Evolutionary conservation across 2,888 invertebrate genomes (phyloP), one percentile per base, ranked within the genome.

Genomic region (Onthophagus sagittarius): DNA sequence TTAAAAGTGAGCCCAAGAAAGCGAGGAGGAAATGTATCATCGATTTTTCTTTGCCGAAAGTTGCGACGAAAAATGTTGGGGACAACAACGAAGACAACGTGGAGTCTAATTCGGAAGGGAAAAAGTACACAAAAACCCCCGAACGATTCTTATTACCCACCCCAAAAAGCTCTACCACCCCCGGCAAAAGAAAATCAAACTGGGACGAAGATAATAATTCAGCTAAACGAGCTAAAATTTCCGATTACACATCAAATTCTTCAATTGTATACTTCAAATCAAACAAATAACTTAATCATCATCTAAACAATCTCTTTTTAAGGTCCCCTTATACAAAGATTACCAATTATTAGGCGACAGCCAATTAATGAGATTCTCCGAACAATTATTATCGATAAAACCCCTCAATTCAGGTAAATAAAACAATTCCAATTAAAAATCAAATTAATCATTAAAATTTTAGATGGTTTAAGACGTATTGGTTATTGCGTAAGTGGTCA

Each of bases 301-400:
- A 23, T 3, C 23, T 23, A 23, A 23, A 23, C 3, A 23, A 23
- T 23, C n/a, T n/a, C 7, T 67, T 67, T 67, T 31, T 13, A 15
- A 72, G 72, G 62, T 69, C 11, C 72, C 72, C 5, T 23, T 15
- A 15, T 72, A 72, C 14, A 62, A 32, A 23, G 14, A 72, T 69
- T 69, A 72, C 69, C 72, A 72, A 15, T 62, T 72, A 72, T 69
- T 72, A 67, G 72, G 72, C 1, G 72, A 72, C 11, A 72, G 72
- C 62, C 72, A 72, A 15, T 23, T 62, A n/a, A 62, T 72, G 7
- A 65, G 72, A 11, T 72, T 69, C 31, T 15, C 72, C n/a, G 69
- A 72, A 69, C 39, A 72, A 14, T 39, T 72, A 7, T 14, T 72
- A 62, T 32, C 39, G 2, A n/a, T 39, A 0, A 14, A 39, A 9